These are phyloP conservation scores for Bombus consobrinus DNA, from an alignment of 1,140 invertebrate genomes.

Conservation along the genomic window DNA sequence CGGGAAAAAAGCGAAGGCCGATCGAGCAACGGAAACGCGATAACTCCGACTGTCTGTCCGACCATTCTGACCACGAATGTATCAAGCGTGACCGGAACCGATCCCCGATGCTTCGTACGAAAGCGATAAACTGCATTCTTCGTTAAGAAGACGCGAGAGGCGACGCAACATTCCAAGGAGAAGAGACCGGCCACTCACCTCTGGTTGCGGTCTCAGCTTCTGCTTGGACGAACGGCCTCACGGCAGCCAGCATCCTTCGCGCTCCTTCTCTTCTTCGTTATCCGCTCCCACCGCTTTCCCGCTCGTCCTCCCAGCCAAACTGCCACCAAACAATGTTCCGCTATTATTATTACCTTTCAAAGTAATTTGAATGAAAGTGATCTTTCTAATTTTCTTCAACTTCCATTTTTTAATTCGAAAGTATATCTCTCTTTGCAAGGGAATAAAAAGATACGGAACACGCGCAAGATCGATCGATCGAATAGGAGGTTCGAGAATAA, in stretches of 20 bases:
- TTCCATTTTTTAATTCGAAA: background rate
- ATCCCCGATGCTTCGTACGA: background rate
- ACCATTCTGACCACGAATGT: background rate
- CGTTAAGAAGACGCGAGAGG: slow-evolving; percentile 44
- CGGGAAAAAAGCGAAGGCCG: background rate
- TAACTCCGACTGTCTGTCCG: background rate
- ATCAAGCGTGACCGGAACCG: background rate
- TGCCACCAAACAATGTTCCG: slow-evolving; percentile 20
- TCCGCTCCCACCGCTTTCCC: slow-evolving; percentile 20
- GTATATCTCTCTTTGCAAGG: too few relatives aligned
- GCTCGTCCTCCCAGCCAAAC: background rate
- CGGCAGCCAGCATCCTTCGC: slow-evolving; percentile 57
- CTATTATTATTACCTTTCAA: slow-evolving; percentile 10
- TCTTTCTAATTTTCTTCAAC: background rate
- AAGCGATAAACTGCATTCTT: slow-evolving; percentile 26
- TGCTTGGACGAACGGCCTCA: slow-evolving; percentile 59
- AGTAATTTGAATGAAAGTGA: background rate
- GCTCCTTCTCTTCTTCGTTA: slow-evolving; percentile 25
- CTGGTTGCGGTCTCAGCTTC: slow-evolving; percentile 58
- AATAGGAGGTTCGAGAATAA: too few relatives aligned
- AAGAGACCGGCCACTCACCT: slow-evolving; percentile 71
- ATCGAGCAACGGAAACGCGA: background rate
- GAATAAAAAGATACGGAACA: background rate
- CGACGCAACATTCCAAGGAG: slow-evolving; percentile 61
- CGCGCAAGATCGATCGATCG: too few relatives aligned